Evolutionary conservation across 2,888 invertebrate species (phyloP).

Genomic region (Atherix ibis): DNA sequence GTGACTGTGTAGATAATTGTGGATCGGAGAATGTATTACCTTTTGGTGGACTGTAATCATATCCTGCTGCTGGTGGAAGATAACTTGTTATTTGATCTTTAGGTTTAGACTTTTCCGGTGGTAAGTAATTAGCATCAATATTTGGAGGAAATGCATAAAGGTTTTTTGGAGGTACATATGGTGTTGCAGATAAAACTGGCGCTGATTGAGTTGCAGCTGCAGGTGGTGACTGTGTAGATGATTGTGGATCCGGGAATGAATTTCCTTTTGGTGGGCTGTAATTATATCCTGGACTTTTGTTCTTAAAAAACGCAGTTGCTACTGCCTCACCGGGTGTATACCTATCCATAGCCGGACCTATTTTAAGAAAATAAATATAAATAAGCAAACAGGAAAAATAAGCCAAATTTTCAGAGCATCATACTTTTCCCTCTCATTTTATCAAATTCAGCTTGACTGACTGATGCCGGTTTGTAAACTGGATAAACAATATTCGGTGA

Average conservation of each 20-base stretch:
- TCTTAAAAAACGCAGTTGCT: conserved; percentile 19
- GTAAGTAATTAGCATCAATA: conserved; percentile 23
- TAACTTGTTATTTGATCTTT: conserved; percentile 22
- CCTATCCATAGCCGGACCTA: conserved; percentile 23
- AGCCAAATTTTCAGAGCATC: neutral
- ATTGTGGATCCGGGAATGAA: neutral
- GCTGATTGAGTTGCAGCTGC: neutral
- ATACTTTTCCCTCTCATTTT: conserved; percentile 16
- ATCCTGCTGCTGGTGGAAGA: conserved; percentile 25
- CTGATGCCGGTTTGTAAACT: conserved; percentile 8
- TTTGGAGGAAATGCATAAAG: conserved; percentile 29
- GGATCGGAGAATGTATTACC: neutral
- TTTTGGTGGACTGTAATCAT: conserved; percentile 8
- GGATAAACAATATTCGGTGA: too few relatives aligned
- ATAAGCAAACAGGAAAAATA: too few relatives aligned
- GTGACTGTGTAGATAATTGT: neutral
- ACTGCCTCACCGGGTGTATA: conserved; percentile 28
- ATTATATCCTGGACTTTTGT: conserved; percentile 15
- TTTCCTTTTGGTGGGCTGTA: conserved; percentile 12
- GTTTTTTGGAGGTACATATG: conserved; percentile 16
- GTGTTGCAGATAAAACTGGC: neutral
- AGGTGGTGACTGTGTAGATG: neutral
- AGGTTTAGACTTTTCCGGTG: conserved; percentile 15
- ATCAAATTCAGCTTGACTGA: conserved; percentile 17
- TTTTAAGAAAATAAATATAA: conserved; percentile 5